These are phyloP conservation scores for Sebastes iracundus DNA, from an alignment of 2,797 vertebrate genomes.

Conservation along the genomic window DNA sequence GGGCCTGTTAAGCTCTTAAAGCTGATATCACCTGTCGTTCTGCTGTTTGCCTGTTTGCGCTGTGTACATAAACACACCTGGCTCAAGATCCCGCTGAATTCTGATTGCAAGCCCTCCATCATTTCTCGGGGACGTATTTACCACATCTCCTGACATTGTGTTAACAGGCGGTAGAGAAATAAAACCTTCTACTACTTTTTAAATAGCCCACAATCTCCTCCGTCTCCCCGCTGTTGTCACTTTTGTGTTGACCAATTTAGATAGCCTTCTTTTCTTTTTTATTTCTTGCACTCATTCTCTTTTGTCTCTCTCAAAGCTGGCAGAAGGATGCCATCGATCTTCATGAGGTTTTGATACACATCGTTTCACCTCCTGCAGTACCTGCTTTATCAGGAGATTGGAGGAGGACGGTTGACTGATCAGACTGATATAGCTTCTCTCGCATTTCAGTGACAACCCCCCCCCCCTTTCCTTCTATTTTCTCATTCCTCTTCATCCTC, in stretches of 20 bases:
- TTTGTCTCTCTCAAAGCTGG: slow-evolving; percentile 80
- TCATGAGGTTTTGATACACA: slow-evolving; percentile 89
- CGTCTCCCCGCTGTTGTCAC: slow-evolving; percentile 52
- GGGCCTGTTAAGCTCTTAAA: slow-evolving; percentile 68
- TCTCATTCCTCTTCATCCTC: slow-evolving; percentile 66
- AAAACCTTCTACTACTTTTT: slow-evolving; percentile 59
- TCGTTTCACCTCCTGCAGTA: slow-evolving; percentile 87
- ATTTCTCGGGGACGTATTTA: slow-evolving; percentile 82
- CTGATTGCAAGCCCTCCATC: slow-evolving; percentile 64
- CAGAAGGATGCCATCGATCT: slow-evolving; percentile 89
- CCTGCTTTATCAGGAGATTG: slow-evolving; percentile 85
- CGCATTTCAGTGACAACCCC: slow-evolving; percentile 76
- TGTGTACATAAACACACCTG: slow-evolving; percentile 77
- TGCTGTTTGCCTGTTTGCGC: slow-evolving; percentile 68
- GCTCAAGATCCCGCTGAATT: slow-evolving; percentile 65
- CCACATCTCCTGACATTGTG: slow-evolving; percentile 53
- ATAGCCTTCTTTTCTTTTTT: slow-evolving; percentile 62
- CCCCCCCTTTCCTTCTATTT: slow-evolving; percentile 37
- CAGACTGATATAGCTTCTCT: slow-evolving; percentile 83
- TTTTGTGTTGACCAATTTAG: slow-evolving; percentile 74
- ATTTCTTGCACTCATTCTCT: slow-evolving; percentile 67
- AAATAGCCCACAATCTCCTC: slow-evolving; percentile 63
- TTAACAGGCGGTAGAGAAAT: slow-evolving; percentile 63
- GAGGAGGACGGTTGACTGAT: slow-evolving; percentile 86
- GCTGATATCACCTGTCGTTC: slow-evolving; percentile 72